Evolutionary conservation across 2,113 vertebrate species (phyloP), one percentile per base, ranked within the genome.

Genomic region (Poecilia latipinna): DNA sequence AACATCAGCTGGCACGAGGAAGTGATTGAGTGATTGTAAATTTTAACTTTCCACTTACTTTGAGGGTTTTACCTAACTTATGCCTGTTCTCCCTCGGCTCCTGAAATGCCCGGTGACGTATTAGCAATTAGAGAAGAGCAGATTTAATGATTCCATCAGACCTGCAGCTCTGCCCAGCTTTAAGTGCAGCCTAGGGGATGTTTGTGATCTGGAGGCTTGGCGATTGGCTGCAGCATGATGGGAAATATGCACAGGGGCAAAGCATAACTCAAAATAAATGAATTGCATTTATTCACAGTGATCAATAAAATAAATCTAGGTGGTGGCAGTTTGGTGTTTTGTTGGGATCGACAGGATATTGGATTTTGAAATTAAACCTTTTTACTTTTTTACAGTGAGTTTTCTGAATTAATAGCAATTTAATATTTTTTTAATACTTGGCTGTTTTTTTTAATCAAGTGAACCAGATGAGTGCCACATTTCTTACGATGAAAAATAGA

Each of bases 121-220:
- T 86, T 63, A 79, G 76, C 87, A 89, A 74, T 88, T 77, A 72
- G 79, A 85, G 33, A 79, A 75, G 76, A 83, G 70, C 78, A 79
- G 68, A 57, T 87, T 83, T 75, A 77, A 86, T 88, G 72, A 83
- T 84, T 82, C 85, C 68, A 78, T 67, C 74, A 61, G 74, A 37
- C 65, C 48, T 48, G 29, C 0, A 0, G 60, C 78, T 70, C 62
- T 68, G 48, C 42, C 48, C 63, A 15, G 67, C 68, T 79, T 86
- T 77, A 61, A 64, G 33, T 68, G 67, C 65, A 39, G 39, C 82
- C 62, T 7, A 71, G 44, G 61, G 75, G 68, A 77, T 73, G 61
- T 35, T 61, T 74, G 77, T 22, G 17, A 12, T 54, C 48, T 28
- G 67, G 61, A 78, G 54, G 70, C 68, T 72, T 72, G 61, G 51